A percentile compares a stretch with the other conserved stretches of the same genome.
Evolutionary conservation across 2,113 vertebrate genomes (phyloP).

Genomic region (Corapipo altera): DNA sequence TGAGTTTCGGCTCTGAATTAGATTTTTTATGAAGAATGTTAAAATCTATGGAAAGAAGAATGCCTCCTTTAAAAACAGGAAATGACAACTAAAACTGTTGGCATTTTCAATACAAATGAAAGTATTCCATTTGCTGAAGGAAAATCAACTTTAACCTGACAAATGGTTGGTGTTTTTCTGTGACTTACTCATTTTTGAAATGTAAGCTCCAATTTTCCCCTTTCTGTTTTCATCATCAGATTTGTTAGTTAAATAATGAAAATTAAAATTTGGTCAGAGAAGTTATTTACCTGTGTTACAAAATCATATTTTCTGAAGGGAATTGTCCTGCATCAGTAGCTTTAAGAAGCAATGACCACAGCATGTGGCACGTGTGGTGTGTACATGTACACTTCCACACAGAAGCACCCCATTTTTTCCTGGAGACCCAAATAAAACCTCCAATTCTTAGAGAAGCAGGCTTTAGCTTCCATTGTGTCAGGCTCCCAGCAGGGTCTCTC

Average conservation of each 20-base stretch:
- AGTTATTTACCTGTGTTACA: neutral
- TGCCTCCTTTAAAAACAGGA: neutral
- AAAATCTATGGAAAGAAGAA: neutral
- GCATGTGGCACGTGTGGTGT: rapidly evolving
- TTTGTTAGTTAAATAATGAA: neutral
- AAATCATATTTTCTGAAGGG: neutral
- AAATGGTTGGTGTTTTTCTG: neutral
- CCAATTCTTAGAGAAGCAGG: neutral
- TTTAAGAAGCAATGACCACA: neutral
- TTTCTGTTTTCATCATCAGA: neutral
- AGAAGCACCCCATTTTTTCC: neutral
- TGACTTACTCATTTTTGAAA: neutral
- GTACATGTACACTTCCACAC: no score
- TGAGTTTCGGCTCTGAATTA: neutral
- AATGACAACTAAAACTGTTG: neutral
- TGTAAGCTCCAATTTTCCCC: neutral
- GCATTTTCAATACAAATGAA: neutral
- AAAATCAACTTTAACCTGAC: neutral
- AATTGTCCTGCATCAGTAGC: neutral
- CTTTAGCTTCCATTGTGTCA: neutral
- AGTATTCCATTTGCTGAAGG: neutral
- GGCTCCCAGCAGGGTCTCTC: neutral
- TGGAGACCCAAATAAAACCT: neutral
- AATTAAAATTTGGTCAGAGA: neutral
- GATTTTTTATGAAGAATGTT: neutral